A percentile compares a stretch with the other conserved stretches of the same genome.
Conservation (phyloP, 2,888 invertebrate species). For the Neelides folsomi region DNA sequence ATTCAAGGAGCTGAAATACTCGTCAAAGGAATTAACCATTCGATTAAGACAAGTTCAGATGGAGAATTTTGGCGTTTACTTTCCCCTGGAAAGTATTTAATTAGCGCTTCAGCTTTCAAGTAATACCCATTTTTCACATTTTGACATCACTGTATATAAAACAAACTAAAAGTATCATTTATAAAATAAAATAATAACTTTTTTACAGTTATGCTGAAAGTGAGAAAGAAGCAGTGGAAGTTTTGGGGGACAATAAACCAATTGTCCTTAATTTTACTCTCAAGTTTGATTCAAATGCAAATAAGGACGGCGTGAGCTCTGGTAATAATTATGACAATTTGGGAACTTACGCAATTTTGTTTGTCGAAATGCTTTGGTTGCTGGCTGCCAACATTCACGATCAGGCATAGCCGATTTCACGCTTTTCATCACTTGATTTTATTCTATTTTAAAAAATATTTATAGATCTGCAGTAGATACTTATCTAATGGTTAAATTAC, state of each 20-base stretch:
- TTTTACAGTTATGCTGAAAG: constrained; percentile 15
- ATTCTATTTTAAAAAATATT: too few species aligned
- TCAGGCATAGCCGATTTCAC: background rate
- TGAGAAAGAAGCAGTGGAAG: constrained; percentile 17
- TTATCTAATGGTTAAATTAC: too few species aligned
- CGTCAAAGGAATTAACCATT: constrained; percentile 65
- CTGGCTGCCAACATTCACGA: background rate
- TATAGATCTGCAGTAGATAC: too few species aligned
- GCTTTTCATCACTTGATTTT: too few species aligned
- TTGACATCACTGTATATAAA: background rate
- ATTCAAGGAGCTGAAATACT: constrained; percentile 60
- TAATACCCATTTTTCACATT: constrained; percentile 35
- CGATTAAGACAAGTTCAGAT: constrained; percentile 57
- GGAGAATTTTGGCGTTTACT: constrained; percentile 94
- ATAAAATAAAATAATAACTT: too few species aligned
- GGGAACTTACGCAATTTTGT: too few species aligned
- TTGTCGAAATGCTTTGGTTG: too few species aligned
- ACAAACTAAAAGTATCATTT: background rate
- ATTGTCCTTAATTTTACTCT: constrained; percentile 12
- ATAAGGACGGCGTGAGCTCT: too few species aligned
- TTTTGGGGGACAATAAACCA: constrained; percentile 6
- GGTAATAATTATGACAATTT: too few species aligned
- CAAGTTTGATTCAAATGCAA: background rate
- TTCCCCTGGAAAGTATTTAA: constrained; percentile 68
- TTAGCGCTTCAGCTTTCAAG: constrained; percentile 61